These are phyloP conservation scores for Echinops telfairi DNA, from an alignment of 2,113 vertebrate genomes.

Conservation along the genomic window DNA sequence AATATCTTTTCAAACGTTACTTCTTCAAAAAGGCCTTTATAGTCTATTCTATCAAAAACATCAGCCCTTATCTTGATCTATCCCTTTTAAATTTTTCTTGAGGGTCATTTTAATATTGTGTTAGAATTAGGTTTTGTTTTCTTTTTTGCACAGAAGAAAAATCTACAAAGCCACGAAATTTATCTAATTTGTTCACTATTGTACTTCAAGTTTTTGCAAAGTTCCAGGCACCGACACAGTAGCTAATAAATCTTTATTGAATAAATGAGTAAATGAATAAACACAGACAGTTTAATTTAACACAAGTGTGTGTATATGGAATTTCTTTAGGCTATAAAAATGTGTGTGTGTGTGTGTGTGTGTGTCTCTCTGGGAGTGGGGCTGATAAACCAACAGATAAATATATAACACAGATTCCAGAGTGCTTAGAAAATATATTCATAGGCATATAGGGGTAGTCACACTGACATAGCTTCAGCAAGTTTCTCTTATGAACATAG, in stretches of 20 bases:
- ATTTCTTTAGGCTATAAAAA: background rate
- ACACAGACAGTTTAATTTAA: slow-evolving; percentile 26
- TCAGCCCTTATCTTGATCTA: background rate
- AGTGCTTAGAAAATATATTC: background rate
- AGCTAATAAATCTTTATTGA: background rate
- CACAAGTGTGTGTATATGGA: background rate
- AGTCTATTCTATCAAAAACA: background rate
- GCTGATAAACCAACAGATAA: background rate
- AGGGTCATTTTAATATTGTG: background rate
- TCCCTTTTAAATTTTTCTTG: slow-evolving; percentile 24
- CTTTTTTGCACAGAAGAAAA: background rate
- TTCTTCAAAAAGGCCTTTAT: background rate
- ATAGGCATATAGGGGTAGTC: background rate
- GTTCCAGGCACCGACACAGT: background rate
- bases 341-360: too few relatives aligned
- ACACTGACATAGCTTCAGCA: background rate
- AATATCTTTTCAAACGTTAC: background rate
- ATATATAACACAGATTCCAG: background rate
- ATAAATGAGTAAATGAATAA: background rate
- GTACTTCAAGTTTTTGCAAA: background rate
- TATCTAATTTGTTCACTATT: background rate
- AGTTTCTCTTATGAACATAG: background rate
- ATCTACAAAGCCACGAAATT: background rate
- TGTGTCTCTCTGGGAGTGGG: background rate
- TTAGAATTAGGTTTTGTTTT: background rate